phyloP scores from a whole-genome alignment of 2,113 vertebrate species.

The Desmodus rotundus region DNA sequence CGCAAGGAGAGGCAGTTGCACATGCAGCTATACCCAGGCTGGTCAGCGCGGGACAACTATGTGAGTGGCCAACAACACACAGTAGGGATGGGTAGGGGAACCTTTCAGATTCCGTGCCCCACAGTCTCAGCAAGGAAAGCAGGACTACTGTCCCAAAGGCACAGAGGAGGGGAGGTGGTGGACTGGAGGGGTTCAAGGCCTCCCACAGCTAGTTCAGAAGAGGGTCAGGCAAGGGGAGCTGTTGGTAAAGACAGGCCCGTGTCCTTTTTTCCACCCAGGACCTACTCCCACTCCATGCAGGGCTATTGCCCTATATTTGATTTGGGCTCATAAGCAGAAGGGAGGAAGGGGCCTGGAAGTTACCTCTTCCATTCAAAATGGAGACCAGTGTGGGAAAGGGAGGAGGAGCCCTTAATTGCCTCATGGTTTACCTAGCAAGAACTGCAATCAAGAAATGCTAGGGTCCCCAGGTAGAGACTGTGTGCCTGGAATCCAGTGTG shows the following conservation, averaged over 20 bases:
- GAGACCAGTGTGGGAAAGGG: neutral
- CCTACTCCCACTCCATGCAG: neutral
- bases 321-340: neutral
- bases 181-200: neutral
- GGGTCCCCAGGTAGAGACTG: neutral
- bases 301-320: neutral
- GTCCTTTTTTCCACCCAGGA: neutral
- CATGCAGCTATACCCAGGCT: constrained; percentile 99
- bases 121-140: neutral
- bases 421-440: neutral
- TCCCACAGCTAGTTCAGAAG: neutral
- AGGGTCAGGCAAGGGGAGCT: neutral
- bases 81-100: fast-evolving
- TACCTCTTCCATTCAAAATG: neutral
- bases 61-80: constrained; percentile 81
- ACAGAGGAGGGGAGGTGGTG: neutral
- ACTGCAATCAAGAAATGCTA: neutral
- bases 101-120: neutral
- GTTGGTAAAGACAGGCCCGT: neutral
- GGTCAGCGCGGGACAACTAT: constrained; percentile 98
- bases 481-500: neutral
- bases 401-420: neutral
- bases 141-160: neutral
- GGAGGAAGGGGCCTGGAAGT: neutral
- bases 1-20: constrained; percentile 98